A percentile compares a stretch with the other conserved stretches of the same genome.
These are phyloP conservation scores for Eilema depressum DNA, from an alignment of 2,888 invertebrate species.

Conservation along the genomic window DNA sequence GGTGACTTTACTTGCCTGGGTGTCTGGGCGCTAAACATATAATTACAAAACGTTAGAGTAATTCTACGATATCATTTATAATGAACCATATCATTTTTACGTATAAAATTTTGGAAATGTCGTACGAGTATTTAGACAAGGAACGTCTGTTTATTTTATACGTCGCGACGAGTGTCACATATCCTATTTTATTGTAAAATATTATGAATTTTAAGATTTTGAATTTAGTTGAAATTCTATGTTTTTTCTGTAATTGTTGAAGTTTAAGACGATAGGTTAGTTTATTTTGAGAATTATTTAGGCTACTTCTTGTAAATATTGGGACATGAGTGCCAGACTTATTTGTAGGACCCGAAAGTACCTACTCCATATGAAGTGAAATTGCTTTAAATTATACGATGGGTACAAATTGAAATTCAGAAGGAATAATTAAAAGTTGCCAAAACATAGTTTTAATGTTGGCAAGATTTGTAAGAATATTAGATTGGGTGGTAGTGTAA, in stretches of 20 bases:
- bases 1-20: slow-evolving; percentile 85
- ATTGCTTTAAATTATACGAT: slow-evolving; percentile 49
- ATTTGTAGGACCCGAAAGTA: slow-evolving; percentile 55
- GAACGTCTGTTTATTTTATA: slow-evolving; percentile 47
- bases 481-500: slow-evolving; percentile 40
- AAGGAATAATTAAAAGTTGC: slow-evolving; percentile 49
- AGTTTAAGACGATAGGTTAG: slow-evolving; percentile 60
- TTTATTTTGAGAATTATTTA: slow-evolving; percentile 65
- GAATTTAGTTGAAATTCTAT: slow-evolving; percentile 69
- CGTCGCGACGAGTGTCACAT: slow-evolving; percentile 47
- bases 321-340: slow-evolving; percentile 75
- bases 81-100: slow-evolving; percentile 82
- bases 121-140: slow-evolving; percentile 64
- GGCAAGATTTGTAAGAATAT: slow-evolving; percentile 45
- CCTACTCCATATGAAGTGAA: slow-evolving; percentile 41
- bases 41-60: slow-evolving; percentile 81
- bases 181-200: slow-evolving; percentile 63
- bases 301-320: slow-evolving; percentile 61
- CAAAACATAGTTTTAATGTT: slow-evolving; percentile 51
- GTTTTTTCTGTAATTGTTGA: slow-evolving; percentile 71
- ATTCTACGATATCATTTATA: slow-evolving; percentile 77
- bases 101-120: slow-evolving; percentile 67
- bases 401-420: slow-evolving; percentile 55
- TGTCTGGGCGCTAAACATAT: slow-evolving; percentile 83
- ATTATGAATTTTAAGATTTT: slow-evolving; percentile 60